These are phyloP conservation scores for Rhagoletis pomonella DNA, from an alignment of 1,140 invertebrate genomes.

Conservation along the genomic window DNA sequence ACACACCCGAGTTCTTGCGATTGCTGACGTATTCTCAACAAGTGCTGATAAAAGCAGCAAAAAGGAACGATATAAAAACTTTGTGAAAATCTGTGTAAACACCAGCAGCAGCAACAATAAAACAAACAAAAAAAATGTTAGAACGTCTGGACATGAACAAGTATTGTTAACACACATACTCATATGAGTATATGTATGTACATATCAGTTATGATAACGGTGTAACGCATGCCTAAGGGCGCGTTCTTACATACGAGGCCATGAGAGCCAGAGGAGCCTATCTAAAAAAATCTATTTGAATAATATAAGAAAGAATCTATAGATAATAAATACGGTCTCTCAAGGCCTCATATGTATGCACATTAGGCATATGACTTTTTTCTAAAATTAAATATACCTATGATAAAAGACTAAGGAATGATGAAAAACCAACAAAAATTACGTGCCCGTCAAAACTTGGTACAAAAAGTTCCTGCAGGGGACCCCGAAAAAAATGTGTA, in stretches of 20 bases:
- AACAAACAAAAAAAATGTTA: neutral
- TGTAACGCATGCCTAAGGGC: neutral
- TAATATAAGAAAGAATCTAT: no score
- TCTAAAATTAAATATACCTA: no score
- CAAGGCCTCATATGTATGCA: no score
- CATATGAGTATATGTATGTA: no score
- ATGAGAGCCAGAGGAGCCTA: neutral
- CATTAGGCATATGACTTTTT: no score
- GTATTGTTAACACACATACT: neutral
- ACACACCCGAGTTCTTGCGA: neutral
- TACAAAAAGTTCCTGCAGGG: no score
- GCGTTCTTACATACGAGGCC: neutral
- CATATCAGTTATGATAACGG: neutral
- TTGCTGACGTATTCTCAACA: conserved; percentile 1
- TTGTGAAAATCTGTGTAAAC: neutral
- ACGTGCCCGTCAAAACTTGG: no score
- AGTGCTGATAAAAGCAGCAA: neutral
- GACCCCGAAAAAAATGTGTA: no score
- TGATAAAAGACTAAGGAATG: no score
- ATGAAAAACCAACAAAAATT: no score
- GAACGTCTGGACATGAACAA: neutral
- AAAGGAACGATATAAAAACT: neutral
- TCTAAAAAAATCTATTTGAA: no score
- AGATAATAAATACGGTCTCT: no score
- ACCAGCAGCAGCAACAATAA: neutral